Evolutionary conservation across 2,797 vertebrate genomes (phyloP), one percentile per base, ranked within the genome.

Genomic region (Hapalemur alaotrensis): DNA sequence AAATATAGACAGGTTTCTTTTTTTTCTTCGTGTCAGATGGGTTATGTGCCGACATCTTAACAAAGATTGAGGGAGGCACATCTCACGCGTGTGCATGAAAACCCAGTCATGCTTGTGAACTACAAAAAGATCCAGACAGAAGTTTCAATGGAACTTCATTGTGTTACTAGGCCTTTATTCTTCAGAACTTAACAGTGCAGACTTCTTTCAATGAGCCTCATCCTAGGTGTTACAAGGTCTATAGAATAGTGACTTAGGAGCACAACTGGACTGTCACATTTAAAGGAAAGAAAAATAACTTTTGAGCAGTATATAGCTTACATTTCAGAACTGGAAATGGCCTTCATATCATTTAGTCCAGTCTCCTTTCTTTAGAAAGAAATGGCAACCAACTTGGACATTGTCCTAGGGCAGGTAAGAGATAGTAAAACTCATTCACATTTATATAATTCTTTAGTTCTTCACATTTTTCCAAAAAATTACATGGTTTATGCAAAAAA

Each of bases 251-350:
- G 18, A 61, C 28, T 65, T 7, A 25, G 78, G 65, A 93, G 32
- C 52, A 91, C 52, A 84, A 22, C 32, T 88, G 50, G n/a, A 88
- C 15, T 94, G 46, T 70, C 30, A 83, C 17, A 63, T 89, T 79
- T 65, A 88, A 91, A 85, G 59, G n/a, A 72, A 86, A 82, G 17
- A 80, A 91, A 79, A 86, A 11, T 57, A 46, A 52, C 15, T 94
- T 61, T 41, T 54, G 73, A 91, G 30, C 43, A 84, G n/a, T 18
- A 41, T 18, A 18, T 28, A 46, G 25, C 30, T 75, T 52, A 80
- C 30, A 91, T 54, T 69, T 93, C 54, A 92, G 48, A 96, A 61
- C 25, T 93, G 54, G 43, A 93, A 89, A 86, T 89, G 61, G 35
- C 23, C 50, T 80, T 89, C 63, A 17, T 83, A 67, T 85, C 25